Evolutionary conservation across 2,797 vertebrate genomes (phyloP).

Genomic region (Podargus strigoides): DNA sequence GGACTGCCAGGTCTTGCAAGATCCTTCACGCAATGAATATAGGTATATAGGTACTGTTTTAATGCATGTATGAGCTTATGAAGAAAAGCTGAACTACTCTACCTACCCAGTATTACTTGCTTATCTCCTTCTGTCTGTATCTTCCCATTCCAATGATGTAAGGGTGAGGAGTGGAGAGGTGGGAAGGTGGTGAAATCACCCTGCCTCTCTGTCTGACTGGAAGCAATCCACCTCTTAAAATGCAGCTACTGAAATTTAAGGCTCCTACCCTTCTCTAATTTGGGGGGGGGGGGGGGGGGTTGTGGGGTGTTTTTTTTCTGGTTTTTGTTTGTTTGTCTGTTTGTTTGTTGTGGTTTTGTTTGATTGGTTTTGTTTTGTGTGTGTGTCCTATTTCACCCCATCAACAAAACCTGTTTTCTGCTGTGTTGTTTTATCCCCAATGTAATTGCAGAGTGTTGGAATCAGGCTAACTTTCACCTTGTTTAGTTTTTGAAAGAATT

Average conservation of each 20-base stretch:
- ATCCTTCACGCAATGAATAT: not conserved
- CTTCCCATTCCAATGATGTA: not conserved
- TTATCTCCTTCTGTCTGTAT: not conserved
- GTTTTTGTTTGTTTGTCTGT: not conserved
- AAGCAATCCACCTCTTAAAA: not conserved
- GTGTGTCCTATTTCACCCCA: accelerated
- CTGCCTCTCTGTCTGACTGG: not conserved
- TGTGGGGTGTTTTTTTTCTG: accelerated
- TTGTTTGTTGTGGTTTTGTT: too few species aligned
- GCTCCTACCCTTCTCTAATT: not conserved
- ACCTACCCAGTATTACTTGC: not conserved
- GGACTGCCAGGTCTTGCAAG: not conserved
- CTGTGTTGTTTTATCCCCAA: not conserved
- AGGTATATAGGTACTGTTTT: not conserved
- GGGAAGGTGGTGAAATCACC: not conserved
- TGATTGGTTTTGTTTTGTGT: too few species aligned
- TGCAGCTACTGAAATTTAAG: not conserved
- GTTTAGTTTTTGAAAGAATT: conserved; percentile 36
- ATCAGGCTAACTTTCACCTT: conserved; percentile 16
- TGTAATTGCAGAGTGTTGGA: not conserved
- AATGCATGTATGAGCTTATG: accelerated
- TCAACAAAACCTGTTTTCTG: not conserved
- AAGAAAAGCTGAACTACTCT: not conserved
- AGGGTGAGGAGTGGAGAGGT: not conserved
- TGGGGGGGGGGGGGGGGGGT: too few species aligned